These are phyloP conservation scores for Poecilobothrus nobilitatus DNA, from an alignment of 2,888 invertebrate species.

Conservation along the genomic window DNA sequence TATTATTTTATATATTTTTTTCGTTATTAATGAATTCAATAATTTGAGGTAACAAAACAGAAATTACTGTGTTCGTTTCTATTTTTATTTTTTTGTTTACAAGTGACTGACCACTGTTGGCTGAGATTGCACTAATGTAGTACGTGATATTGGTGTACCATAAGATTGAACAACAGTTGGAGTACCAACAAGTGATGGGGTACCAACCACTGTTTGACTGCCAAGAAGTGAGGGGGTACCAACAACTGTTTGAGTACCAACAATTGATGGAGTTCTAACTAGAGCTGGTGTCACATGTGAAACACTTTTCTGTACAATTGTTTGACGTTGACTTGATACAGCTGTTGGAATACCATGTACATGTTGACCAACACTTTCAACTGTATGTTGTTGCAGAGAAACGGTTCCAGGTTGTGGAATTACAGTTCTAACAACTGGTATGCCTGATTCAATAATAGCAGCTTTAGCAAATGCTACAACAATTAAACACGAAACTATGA, in stretches of 20 bases:
- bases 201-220: not conserved
- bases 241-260: constrained; percentile 6
- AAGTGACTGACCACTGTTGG: no score
- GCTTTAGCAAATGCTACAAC: constrained; percentile 16
- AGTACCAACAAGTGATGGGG: no score
- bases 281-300: constrained; percentile 26
- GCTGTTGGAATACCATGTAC: constrained; percentile 27
- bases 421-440: constrained; percentile 14
- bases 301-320: constrained; percentile 43
- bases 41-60: no score
- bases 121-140: no score
- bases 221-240: constrained; percentile 16
- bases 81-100: no score
- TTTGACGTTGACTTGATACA: constrained; percentile 46
- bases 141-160: no score
- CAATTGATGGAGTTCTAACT: constrained; percentile 18
- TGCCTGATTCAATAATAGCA: not conserved
- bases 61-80: no score
- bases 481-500: constrained; percentile 17
- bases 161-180: no score
- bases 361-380: constrained; percentile 23
- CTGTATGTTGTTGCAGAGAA: constrained; percentile 21
- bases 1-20: no score
- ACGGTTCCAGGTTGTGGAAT: constrained; percentile 19
- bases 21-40: no score